phyloP scores from a whole-genome alignment of 2,113 vertebrate species.

The Pedionomus torquatus region DNA sequence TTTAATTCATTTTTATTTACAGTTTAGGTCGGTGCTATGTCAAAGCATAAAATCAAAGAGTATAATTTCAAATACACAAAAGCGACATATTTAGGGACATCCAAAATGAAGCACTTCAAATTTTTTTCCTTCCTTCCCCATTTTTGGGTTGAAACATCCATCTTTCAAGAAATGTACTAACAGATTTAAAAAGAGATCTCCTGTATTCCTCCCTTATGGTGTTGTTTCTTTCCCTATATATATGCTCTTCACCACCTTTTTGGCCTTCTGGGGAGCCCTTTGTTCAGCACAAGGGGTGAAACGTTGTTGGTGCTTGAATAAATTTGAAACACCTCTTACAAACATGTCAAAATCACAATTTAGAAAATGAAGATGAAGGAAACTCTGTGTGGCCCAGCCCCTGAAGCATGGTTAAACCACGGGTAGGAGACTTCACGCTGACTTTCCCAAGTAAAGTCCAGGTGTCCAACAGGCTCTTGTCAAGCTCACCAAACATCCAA shows the following conservation, averaged over 20 bases:
- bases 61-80: not conserved
- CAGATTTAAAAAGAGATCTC: not conserved
- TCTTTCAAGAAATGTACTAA: not conserved
- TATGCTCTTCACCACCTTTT: not conserved
- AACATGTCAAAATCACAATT: fast-evolving
- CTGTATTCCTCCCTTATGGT: not conserved
- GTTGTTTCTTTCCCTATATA: not conserved
- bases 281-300: not conserved
- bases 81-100: not conserved
- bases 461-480: not conserved
- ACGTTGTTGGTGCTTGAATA: not conserved
- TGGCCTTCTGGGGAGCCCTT: not conserved
- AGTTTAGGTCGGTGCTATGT: not conserved
- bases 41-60: slow-evolving; percentile 1
- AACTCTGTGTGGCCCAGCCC: not conserved
- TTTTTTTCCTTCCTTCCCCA: not conserved
- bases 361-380: not conserved
- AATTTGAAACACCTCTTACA: not conserved
- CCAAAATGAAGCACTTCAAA: not conserved
- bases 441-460: not conserved
- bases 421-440: not conserved
- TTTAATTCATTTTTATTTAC: slow-evolving; percentile 40
- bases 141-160: not conserved
- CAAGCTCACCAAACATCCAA: not conserved
- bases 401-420: not conserved